These are phyloP conservation scores for Chaetodon trifasciatus DNA, from an alignment of 2,797 vertebrate species.

Conservation along the genomic window DNA sequence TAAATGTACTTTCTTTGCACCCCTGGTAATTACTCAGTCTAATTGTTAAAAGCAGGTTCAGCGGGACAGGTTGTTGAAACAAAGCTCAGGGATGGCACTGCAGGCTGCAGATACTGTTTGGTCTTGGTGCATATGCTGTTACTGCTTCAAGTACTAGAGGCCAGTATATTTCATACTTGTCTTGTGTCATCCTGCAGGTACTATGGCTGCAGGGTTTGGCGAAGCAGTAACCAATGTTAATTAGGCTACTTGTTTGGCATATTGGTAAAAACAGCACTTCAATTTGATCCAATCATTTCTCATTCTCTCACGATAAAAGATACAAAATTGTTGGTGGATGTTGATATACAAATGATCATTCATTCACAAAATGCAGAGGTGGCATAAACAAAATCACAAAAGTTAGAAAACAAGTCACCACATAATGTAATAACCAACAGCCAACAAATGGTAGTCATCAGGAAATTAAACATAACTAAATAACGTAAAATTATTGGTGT, in stretches of 20 bases:
- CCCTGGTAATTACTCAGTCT: no score
- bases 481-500: neutral
- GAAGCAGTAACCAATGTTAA: neutral
- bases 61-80: neutral
- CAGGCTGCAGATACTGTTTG: slow-evolving; percentile 3
- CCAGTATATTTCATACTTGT: neutral
- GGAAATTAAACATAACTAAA: neutral
- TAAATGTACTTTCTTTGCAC: no score
- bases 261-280: neutral
- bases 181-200: neutral
- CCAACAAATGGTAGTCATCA: neutral
- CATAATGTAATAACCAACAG: neutral
- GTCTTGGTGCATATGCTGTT: neutral
- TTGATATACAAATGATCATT: neutral
- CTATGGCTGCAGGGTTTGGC: neutral
- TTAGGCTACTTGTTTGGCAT: neutral
- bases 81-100: neutral
- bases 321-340: neutral
- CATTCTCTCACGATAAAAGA: neutral
- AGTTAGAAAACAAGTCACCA: neutral
- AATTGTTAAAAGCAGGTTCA: no score
- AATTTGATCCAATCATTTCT: neutral
- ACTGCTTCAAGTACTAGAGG: neutral
- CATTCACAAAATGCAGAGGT: neutral
- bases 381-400: neutral